These are phyloP conservation scores for Pseudobourletiella spinata DNA, from an alignment of 1,140 invertebrate species.

Conservation along the genomic window DNA sequence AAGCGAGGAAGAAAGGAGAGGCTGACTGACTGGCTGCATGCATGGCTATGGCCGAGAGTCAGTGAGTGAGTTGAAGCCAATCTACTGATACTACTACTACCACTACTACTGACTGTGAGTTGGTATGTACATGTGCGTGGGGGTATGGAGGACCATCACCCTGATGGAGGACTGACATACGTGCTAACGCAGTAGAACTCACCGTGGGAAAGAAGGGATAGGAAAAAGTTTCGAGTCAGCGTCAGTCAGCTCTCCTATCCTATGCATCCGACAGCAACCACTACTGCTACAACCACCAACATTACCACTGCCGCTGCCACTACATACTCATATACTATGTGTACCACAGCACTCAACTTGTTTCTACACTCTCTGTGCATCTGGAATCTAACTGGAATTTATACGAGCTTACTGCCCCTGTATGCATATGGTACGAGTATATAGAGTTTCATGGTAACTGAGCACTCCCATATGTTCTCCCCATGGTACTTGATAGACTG, in stretches of 20 bases:
- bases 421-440: not conserved
- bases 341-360: too few species aligned
- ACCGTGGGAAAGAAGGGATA: conserved; percentile 6
- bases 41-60: too few species aligned
- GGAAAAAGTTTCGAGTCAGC: not conserved
- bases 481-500: too few species aligned
- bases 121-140: too few species aligned
- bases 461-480: not conserved
- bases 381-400: conserved; percentile 3
- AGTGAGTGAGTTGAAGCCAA: too few species aligned
- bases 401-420: not conserved
- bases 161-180: too few species aligned
- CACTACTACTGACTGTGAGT: too few species aligned
- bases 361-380: not conserved
- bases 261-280: not conserved
- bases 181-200: not conserved
- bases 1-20: too few species aligned
- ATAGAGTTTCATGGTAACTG: not conserved
- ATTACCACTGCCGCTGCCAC: not conserved
- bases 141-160: too few species aligned
- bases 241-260: not conserved
- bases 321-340: not conserved
- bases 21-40: not conserved
- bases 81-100: not conserved
- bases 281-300: too few species aligned